Evolutionary conservation across 1,140 invertebrate species (phyloP).

Genomic region (Tyrophagus putrescentiae): DNA sequence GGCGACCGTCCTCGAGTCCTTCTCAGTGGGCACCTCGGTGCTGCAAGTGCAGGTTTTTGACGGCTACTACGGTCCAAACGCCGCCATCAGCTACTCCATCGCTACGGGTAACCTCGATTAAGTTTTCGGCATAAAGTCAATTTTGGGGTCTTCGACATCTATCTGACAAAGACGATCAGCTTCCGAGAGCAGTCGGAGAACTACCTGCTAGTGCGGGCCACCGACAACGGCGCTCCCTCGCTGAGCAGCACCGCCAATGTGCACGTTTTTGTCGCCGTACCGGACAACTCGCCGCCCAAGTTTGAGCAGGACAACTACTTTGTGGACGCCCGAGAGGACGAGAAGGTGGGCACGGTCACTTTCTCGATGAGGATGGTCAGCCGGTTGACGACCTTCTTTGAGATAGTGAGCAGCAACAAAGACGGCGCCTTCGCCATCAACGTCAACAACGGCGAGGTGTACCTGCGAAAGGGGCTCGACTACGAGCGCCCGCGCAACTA

Average conservation of each 20-base stretch:
- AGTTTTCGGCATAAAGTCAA: conserved; percentile 58
- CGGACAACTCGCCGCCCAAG: conserved; percentile 71
- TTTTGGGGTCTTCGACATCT: conserved; percentile 59
- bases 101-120: conserved; percentile 51
- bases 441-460: conserved; percentile 59
- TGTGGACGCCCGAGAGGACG: conserved; percentile 69
- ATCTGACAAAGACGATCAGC: conserved; percentile 55
- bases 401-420: conserved; percentile 58
- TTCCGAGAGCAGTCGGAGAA: conserved; percentile 52
- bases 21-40: conserved; percentile 52
- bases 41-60: conserved; percentile 59
- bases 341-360: conserved; percentile 56
- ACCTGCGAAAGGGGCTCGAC: conserved; percentile 53
- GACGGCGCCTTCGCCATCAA: conserved; percentile 61
- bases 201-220: conserved; percentile 61
- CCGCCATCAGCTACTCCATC: conserved; percentile 60
- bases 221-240: conserved; percentile 58
- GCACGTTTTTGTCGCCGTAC: conserved; percentile 73
- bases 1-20: conserved; percentile 57
- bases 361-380: conserved; percentile 58
- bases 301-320: conserved; percentile 49
- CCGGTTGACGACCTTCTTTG: conserved; percentile 61
- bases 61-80: conserved; percentile 63
- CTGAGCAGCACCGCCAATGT: conserved; percentile 60
- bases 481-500: conserved; percentile 60